Conservation (phyloP, 2,797 vertebrate species). For the Margarornis squamiger region DNA sequence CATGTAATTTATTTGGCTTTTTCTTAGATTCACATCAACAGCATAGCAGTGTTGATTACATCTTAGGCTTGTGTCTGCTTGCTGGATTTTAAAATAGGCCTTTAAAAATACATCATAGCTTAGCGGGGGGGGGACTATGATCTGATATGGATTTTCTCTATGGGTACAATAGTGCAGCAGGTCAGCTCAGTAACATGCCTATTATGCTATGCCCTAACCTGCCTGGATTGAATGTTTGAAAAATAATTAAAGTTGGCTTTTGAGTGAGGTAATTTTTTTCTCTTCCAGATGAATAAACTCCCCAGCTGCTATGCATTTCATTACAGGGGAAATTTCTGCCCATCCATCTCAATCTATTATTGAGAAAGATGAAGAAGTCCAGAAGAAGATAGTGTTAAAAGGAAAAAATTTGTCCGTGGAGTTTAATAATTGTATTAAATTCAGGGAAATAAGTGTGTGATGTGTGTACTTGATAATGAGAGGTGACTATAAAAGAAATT, state of each 20-base stretch:
- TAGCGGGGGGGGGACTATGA: not conserved
- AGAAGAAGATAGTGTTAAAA: not conserved
- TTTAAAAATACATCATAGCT: slow-evolving; percentile 14
- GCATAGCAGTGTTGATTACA: not conserved
- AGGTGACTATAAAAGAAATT: not conserved
- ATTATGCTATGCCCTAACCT: not conserved
- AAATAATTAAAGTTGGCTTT: slow-evolving; percentile 47
- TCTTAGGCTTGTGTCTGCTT: not conserved
- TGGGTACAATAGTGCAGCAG: not conserved
- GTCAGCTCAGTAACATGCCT: not conserved
- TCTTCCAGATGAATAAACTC: slow-evolving; percentile 19
- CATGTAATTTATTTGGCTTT: not conserved
- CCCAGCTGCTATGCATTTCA: slow-evolving; percentile 20
- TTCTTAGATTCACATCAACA: not conserved
- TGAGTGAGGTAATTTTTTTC: slow-evolving; percentile 25
- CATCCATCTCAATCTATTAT: slow-evolving; percentile 23
- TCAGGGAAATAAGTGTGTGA: not conserved
- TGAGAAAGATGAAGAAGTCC: slow-evolving; percentile 24
- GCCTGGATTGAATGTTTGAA: not conserved
- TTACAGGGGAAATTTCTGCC: slow-evolving; percentile 35
- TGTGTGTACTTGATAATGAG: not conserved
- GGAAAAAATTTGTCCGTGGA: not conserved
- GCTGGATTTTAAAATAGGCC: slow-evolving; percentile 15
- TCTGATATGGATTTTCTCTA: slow-evolving; percentile 36
- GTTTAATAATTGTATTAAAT: not conserved